A percentile compares a stretch with the other conserved stretches of the same genome.
These are phyloP conservation scores for Zeugodacus cucurbitae DNA, from an alignment of 1,140 invertebrate species.

Conservation along the genomic window DNA sequence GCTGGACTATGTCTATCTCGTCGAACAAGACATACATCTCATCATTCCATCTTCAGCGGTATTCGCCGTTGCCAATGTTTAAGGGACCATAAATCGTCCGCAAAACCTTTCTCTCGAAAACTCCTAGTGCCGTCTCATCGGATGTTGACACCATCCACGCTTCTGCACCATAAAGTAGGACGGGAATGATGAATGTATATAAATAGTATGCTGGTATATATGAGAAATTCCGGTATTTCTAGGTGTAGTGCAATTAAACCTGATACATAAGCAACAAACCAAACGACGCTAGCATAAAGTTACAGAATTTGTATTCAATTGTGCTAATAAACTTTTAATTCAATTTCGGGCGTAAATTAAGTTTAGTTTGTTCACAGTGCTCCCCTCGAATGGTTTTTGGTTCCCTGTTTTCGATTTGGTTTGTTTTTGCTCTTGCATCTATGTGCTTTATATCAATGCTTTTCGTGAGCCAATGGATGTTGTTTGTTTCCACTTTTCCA, in stretches of 20 bases:
- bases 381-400: too few species aligned
- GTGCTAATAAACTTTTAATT: background rate
- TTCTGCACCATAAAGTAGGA: background rate
- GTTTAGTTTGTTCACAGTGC: background rate
- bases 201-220: background rate
- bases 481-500: background rate
- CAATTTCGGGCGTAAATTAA: background rate
- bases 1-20: too few species aligned
- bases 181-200: too few species aligned
- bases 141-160: background rate
- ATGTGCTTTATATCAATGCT: background rate
- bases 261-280: background rate
- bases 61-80: too few species aligned
- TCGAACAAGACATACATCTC: too few species aligned
- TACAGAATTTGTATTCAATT: background rate
- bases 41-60: too few species aligned
- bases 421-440: background rate
- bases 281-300: background rate
- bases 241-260: background rate
- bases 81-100: too few species aligned
- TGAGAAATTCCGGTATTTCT: background rate
- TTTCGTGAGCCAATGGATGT: background rate
- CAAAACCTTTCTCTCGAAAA: too few species aligned
- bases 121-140: too few species aligned
- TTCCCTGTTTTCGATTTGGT: background rate